These are phyloP conservation scores for Serranus cabrilla DNA, from an alignment of 2,797 vertebrate species.

Conservation along the genomic window DNA sequence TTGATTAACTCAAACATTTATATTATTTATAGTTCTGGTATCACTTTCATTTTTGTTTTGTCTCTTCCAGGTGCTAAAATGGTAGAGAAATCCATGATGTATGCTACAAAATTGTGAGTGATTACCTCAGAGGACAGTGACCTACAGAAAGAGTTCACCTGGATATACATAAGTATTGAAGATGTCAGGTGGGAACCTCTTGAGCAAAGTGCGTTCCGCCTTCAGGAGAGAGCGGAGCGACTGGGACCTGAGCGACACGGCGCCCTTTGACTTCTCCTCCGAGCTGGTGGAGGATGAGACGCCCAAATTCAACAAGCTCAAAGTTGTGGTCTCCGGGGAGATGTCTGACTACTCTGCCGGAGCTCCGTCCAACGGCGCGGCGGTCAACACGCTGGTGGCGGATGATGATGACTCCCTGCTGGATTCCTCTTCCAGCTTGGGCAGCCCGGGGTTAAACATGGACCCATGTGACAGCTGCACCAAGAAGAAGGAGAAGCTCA, in stretches of 20 bases:
- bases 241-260: conserved; percentile 91
- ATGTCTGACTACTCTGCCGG: conserved; percentile 81
- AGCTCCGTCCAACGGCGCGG: conserved; percentile 78
- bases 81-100: not conserved
- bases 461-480: conserved; percentile 90
- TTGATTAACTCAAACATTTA: too few relatives aligned
- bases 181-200: conserved; percentile 81
- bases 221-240: conserved; percentile 81
- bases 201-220: conserved; percentile 79
- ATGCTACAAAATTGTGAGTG: conserved; percentile 39
- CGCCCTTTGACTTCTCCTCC: conserved; percentile 90
- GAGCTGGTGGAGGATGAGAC: conserved; percentile 88
- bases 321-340: conserved; percentile 93
- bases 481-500: conserved; percentile 83
- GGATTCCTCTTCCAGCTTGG: conserved; percentile 78
- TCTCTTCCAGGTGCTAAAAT: conserved; percentile 29
- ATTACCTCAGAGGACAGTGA: conserved; percentile 28
- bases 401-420: conserved; percentile 90
- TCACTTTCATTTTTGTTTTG: not conserved
- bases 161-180: conserved; percentile 7
- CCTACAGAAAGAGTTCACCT: not conserved
- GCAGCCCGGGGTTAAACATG: conserved; percentile 73
- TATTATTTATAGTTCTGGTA: not conserved
- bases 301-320: conserved; percentile 91
- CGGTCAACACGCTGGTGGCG: conserved; percentile 82